Conservation (phyloP, 2,888 invertebrate species). For the Boloria selene region DNA sequence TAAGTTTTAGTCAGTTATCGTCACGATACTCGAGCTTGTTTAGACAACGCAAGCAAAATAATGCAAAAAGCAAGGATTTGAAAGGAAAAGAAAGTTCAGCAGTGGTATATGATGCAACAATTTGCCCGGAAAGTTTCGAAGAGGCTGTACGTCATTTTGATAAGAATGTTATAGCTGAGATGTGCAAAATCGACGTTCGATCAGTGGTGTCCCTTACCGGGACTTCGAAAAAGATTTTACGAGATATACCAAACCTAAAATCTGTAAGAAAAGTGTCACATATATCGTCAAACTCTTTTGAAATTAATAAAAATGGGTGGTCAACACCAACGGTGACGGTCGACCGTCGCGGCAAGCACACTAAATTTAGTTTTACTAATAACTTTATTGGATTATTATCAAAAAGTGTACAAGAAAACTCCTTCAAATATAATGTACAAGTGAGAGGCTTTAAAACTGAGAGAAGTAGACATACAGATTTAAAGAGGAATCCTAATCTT, state of each 20-base stretch:
- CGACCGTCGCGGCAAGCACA: constrained; percentile 51
- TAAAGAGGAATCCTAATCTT: constrained; percentile 87
- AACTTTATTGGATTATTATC: constrained; percentile 61
- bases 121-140: constrained; percentile 69
- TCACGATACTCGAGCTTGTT: constrained; percentile 72
- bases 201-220: constrained; percentile 53
- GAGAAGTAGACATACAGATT: constrained; percentile 86
- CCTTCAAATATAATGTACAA: constrained; percentile 74
- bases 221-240: constrained; percentile 44
- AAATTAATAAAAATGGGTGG: constrained; percentile 75
- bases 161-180: constrained; percentile 68
- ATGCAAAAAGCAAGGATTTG: constrained; percentile 63
- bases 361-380: constrained; percentile 57
- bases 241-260: constrained; percentile 45
- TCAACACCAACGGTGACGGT: constrained; percentile 53
- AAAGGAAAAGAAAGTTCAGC: constrained; percentile 58
- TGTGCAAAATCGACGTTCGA: constrained; percentile 62
- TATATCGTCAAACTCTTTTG: constrained; percentile 66
- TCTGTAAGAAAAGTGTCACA: constrained; percentile 65
- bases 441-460: constrained; percentile 91
- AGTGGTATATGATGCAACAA: constrained; percentile 56
- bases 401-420: constrained; percentile 47
- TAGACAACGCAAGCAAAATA: constrained; percentile 68
- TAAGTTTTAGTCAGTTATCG: constrained; percentile 78
- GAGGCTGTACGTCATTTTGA: constrained; percentile 71